Evolutionary conservation across 2,113 vertebrate genomes (phyloP).

Genomic region (Corythornis cristatus): DNA sequence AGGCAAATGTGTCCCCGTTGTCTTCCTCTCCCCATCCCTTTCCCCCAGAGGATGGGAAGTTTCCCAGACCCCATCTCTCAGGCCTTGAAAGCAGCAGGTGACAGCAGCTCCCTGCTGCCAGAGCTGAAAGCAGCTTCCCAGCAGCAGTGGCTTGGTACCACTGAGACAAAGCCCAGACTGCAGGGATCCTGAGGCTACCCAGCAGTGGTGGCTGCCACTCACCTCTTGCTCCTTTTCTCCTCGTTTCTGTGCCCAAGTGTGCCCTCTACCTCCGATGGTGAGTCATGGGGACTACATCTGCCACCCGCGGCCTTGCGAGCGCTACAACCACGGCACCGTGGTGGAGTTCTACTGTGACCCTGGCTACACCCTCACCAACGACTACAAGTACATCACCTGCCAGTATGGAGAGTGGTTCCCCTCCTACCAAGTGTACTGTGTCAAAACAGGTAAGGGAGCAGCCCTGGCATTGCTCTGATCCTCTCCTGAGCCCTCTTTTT

Average conservation of each 20-base stretch:
- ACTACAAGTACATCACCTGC: constrained; percentile 91
- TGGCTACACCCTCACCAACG: constrained; percentile 85
- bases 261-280: constrained; percentile 85
- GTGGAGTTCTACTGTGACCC: constrained; percentile 89
- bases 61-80: background rate
- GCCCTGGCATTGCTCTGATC: background rate
- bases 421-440: constrained; percentile 84
- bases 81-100: background rate
- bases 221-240: constrained; percentile 8
- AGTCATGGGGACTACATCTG: constrained; percentile 87
- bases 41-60: background rate
- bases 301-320: constrained; percentile 87
- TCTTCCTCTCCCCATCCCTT: background rate
- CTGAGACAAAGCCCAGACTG: background rate
- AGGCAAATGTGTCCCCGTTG: background rate
- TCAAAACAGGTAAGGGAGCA: constrained; percentile 78
- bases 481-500: background rate
- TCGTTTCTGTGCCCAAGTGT: constrained; percentile 75
- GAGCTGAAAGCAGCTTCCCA: background rate
- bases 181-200: background rate
- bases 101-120: background rate
- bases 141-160: background rate
- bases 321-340: constrained; percentile 85
- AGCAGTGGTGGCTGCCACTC: background rate
- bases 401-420: constrained; percentile 89